Evolutionary conservation across 1,140 invertebrate genomes (phyloP), one percentile per base, ranked within the genome.

Genomic region (Brachionus rubens): DNA sequence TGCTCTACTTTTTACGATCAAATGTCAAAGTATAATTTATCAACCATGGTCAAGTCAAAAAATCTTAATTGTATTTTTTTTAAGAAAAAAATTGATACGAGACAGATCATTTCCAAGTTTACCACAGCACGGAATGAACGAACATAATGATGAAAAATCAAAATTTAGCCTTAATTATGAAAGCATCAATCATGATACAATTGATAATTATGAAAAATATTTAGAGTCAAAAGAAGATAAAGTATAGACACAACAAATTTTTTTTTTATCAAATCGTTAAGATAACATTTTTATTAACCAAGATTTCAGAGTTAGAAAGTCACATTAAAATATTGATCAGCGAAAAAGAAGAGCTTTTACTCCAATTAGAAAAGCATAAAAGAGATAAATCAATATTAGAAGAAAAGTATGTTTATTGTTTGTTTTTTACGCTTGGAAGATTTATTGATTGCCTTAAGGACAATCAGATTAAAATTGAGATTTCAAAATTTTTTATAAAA

Each of bases 181-280:
- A 36, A 36, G 28, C 30, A 59, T 59, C 12, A 59, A 28, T 14
- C 28, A 59, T 16, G 54, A 59, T 59, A 33, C 54, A 30, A 59
- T 59, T 19, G 54, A 59, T 19, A 59, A 59, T 40, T 59, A 33
- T 36, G 54, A 59, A 59, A 33, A 59, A 9, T 30, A 59, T 36
- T 28, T 59, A 9, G 16, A 59, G 36, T 19, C 10, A 19, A 59
- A 33, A 16, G 54, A 59, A 59, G 16, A 59, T 0, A 59, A 59
- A 30, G 54, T 59, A 30, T 16, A 36, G 21, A 54, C 52, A 14
- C 24, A 54, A 54, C 52, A 54, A 28, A 28, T 54, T n/a, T n/a
- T 28, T 54, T 4, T 28, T 30, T 28, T 54, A 28, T 54, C 52
- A 14, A 54, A 33, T 54, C n/a, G n/a, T n/a, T n/a, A n/a, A n/a